These are phyloP conservation scores for Notechis scutatus DNA, from an alignment of 2,113 vertebrate genomes.

Conservation along the genomic window DNA sequence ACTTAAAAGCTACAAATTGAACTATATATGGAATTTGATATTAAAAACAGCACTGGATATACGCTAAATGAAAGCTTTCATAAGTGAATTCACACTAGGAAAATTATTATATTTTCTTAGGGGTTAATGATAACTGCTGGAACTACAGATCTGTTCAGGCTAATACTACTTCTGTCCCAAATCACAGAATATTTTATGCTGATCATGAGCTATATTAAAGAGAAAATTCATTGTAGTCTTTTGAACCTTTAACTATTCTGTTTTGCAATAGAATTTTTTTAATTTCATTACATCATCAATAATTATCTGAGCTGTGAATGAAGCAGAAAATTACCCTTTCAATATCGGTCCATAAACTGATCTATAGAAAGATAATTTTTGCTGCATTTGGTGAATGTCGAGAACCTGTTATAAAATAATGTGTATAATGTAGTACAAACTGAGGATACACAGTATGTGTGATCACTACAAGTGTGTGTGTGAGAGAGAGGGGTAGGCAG, in stretches of 20 bases:
- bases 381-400: neutral
- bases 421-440: neutral
- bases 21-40: neutral
- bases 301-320: neutral
- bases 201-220: neutral
- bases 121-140: neutral
- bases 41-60: neutral
- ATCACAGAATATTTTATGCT: neutral
- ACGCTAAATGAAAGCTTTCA: neutral
- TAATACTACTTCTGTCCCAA: neutral
- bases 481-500: neutral
- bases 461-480: neutral
- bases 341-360: neutral
- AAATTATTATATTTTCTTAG: neutral
- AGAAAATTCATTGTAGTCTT: neutral
- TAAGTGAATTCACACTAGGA: neutral
- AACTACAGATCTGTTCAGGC: neutral
- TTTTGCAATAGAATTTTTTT: neutral
- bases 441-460: neutral
- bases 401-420: neutral
- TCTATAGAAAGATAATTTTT: neutral
- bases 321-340: neutral
- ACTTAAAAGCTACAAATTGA: neutral
- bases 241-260: neutral
- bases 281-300: neutral